Evolutionary conservation across 2,888 invertebrate species (phyloP).

Genomic region (Melinaea menophilus): DNA sequence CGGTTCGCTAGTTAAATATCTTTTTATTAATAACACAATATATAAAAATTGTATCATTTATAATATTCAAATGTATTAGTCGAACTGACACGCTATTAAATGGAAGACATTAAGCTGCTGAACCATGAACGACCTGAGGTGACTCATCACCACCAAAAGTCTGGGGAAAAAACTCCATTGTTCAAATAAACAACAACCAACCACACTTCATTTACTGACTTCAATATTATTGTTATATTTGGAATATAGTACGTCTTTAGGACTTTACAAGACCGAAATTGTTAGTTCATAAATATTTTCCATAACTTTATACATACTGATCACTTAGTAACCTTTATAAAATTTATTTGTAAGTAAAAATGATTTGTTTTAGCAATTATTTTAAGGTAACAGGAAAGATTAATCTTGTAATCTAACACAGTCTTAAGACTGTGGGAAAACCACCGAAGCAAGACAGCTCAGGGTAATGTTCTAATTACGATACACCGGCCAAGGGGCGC

Average conservation of each 20-base stretch:
- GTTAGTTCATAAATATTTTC: too few species aligned
- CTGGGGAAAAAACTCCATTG: conserved; percentile 63
- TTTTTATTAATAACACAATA: neutral
- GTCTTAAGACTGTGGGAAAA: conserved; percentile 40
- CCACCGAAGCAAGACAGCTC: conserved; percentile 48
- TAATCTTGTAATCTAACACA: conserved; percentile 39
- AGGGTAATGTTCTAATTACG: conserved; percentile 64
- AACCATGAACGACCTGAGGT: conserved; percentile 63
- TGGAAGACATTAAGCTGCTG: conserved; percentile 38
- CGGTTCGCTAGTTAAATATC: too few species aligned
- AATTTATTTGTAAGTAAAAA: neutral
- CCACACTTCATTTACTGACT: conserved; percentile 2
- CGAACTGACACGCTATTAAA: conserved; percentile 17
- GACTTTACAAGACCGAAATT: too few species aligned
- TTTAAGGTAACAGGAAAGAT: conserved; percentile 36
- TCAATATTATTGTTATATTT: neutral
- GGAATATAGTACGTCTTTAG: neutral
- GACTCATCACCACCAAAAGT: conserved; percentile 63
- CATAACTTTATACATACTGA: too few species aligned
- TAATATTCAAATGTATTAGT: conserved; percentile 1
- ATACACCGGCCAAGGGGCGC: conserved; percentile 38
- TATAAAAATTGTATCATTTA: neutral
- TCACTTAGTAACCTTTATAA: neutral
- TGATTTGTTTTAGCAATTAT: conserved; percentile 12
- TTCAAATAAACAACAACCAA: conserved; percentile 35